These are phyloP conservation scores for Anthrax anthrax DNA, from an alignment of 2,888 invertebrate species.

Conservation along the genomic window DNA sequence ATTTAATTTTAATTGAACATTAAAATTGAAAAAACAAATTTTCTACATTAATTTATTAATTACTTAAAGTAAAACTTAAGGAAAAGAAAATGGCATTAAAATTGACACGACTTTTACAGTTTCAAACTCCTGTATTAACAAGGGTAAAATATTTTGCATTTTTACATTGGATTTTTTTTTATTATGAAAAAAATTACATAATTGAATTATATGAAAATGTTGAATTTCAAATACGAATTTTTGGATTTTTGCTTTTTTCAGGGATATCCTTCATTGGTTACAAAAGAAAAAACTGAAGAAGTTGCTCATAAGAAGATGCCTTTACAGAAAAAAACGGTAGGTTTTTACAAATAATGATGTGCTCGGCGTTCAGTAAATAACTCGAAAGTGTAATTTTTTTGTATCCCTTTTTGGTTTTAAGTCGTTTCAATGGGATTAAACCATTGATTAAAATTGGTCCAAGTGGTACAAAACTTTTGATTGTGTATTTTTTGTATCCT, in stretches of 20 bases:
- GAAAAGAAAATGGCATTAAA: not conserved
- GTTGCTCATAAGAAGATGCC: slow-evolving; percentile 41
- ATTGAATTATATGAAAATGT: slow-evolving; percentile 9
- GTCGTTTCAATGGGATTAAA: too few relatives aligned
- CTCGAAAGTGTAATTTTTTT: too few relatives aligned
- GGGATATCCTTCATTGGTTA: slow-evolving; percentile 31
- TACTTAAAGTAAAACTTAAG: not conserved
- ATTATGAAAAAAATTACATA: slow-evolving; percentile 23
- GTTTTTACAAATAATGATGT: too few relatives aligned
- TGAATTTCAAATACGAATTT: slow-evolving; percentile 1
- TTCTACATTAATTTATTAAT: too few relatives aligned
- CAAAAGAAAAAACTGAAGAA: slow-evolving; percentile 31
- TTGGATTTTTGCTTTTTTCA: slow-evolving; percentile 12
- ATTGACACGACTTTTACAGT: not conserved
- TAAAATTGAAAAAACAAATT: too few relatives aligned
- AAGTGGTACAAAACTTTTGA: too few relatives aligned
- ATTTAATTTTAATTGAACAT: too few relatives aligned
- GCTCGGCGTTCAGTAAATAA: too few relatives aligned
- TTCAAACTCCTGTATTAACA: slow-evolving; percentile 21
- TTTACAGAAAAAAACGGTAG: slow-evolving; percentile 39
- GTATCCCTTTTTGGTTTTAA: too few relatives aligned
- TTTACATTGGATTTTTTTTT: not conserved
- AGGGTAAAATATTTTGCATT: slow-evolving; percentile 20
- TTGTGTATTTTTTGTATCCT: too few relatives aligned
- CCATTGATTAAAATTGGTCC: too few relatives aligned